A percentile compares a stretch with the other conserved stretches of the same genome.
Evolutionary conservation across 2,797 vertebrate species (phyloP).

Genomic region (Pampus argenteus): DNA sequence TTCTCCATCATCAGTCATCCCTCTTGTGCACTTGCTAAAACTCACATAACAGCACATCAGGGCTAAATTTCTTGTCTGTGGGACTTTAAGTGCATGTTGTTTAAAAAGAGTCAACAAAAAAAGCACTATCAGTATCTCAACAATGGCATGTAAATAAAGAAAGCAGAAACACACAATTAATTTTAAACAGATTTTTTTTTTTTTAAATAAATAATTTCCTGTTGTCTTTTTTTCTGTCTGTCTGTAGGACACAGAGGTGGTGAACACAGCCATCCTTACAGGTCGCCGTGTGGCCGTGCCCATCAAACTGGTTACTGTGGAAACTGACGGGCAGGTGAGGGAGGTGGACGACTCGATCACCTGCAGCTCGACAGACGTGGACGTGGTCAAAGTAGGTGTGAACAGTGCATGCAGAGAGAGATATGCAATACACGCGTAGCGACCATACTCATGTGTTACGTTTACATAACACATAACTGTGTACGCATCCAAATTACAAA

Average conservation of each 20-base stretch:
- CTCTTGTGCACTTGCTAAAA: conserved; percentile 2
- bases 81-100: not conserved
- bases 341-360: conserved; percentile 81
- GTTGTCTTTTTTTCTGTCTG: conserved; percentile 3
- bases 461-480: too few species aligned
- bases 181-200: too few species aligned
- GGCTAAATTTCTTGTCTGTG: not conserved
- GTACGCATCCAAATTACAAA: not conserved
- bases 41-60: not conserved
- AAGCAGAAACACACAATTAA: not conserved
- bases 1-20: not conserved
- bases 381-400: conserved; percentile 82
- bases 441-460: too few species aligned
- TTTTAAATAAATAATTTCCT: not conserved
- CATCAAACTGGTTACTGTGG: conserved; percentile 85
- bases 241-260: conserved; percentile 82
- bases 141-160: not conserved
- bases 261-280: conserved; percentile 86
- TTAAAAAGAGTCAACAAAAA: not conserved
- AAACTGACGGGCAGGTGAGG: conserved; percentile 82
- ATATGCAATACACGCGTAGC: too few species aligned
- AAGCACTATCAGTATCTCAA: not conserved
- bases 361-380: conserved; percentile 84
- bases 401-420: not conserved
- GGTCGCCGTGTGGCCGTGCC: conserved; percentile 80